Evolutionary conservation across 2,113 vertebrate species (phyloP), one percentile per base, ranked within the genome.

Genomic region (Calyptommatus sinebrachiatus): DNA sequence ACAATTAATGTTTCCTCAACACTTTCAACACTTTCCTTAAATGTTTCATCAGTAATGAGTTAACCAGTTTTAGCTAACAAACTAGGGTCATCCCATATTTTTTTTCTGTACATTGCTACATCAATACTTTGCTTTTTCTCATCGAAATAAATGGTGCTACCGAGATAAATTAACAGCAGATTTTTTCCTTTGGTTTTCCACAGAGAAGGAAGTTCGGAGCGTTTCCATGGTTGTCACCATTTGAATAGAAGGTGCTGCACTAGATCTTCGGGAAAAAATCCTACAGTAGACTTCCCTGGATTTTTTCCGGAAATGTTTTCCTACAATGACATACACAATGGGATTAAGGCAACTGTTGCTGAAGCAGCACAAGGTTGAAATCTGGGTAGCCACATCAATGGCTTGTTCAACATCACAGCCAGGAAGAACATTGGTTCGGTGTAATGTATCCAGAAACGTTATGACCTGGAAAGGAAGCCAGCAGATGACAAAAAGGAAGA

Each of bases 311-410:
- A 99, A 99, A 89, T 97, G 97, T 90, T 97, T 98, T 31, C 98
- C 98, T 0, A 99, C 97, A 1, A 99, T 94, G 62, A 99, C 97
- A 0, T 99, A 99, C 11, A 99, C 89, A 71, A 99, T 77, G 0
- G 98, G 98, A 90, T 99, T 99, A 73, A 99, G 93, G 76, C 96
- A 96, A 85, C 98, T 99, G 93, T 99, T 99, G 92, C 96, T 97
- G 26, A 96, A 97, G 80, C 93, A 96, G 18, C 96, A 81, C 81
- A 95, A 99, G 0, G 81, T 86, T 66, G 94, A 91, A 48, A 99
- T 79, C 88, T 99, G 96, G 12, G 94, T 96, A 84, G 94, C 77
- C 63, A 97, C 22, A 0, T 96, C 95, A 0, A 97, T 22, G 1
- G 73, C 29, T 0, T 75, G 50, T 31, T 28, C 14, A 0, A 88